A percentile compares a stretch with the other conserved stretches of the same genome.
Evolutionary conservation across 2,888 invertebrate genomes (phyloP).

Genomic region (Argynnis bischoffii): DNA sequence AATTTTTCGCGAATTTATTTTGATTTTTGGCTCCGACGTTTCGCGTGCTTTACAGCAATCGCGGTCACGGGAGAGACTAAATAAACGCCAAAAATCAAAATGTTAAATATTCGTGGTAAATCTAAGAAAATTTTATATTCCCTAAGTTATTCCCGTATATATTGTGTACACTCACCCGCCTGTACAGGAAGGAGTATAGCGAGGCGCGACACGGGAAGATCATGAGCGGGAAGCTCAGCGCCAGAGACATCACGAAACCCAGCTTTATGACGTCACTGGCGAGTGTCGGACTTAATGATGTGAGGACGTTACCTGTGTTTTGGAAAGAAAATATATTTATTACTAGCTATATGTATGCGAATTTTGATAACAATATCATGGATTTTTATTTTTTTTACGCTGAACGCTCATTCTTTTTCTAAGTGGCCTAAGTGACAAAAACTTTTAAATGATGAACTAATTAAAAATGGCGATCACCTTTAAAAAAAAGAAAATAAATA

Average conservation of each 20-base stretch:
- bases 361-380: too few species aligned
- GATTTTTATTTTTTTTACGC: not conserved
- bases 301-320: conserved; percentile 92
- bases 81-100: too few species aligned
- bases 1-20: too few species aligned
- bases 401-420: too few species aligned
- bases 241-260: conserved; percentile 96
- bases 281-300: conserved; percentile 91
- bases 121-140: too few species aligned
- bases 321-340: conserved; percentile 39
- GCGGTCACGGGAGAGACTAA: too few species aligned
- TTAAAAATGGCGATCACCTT: not conserved
- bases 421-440: too few species aligned
- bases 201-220: conserved; percentile 98
- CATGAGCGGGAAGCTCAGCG: conserved; percentile 97
- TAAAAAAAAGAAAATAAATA: not conserved
- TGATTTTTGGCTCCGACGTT: too few species aligned
- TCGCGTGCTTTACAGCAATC: too few species aligned
- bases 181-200: conserved; percentile 94
- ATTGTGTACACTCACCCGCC: conserved; percentile 82
- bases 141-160: too few species aligned
- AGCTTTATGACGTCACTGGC: conserved; percentile 95
- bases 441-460: not conserved
- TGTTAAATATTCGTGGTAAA: too few species aligned
- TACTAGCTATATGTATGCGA: not conserved